Evolutionary conservation across 2,797 vertebrate genomes (phyloP), one percentile per base, ranked within the genome.

Genomic region (Oryzias dopingdopingensis): DNA sequence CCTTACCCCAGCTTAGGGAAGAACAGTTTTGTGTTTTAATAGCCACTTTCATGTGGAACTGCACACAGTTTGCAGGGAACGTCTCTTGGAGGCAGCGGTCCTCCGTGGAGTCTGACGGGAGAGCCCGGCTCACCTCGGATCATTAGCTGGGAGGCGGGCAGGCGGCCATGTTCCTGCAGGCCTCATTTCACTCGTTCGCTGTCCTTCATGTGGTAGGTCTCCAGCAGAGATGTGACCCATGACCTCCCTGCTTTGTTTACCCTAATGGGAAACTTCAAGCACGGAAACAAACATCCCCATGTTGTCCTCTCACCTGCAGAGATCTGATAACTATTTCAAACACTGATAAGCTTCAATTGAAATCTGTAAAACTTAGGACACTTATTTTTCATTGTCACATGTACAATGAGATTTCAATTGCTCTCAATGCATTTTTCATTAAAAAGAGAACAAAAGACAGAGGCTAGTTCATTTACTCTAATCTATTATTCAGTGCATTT

Each of bases 51-150:
- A 45, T n/a, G 22, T 59, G 52, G 45, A 53, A 32, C 5, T 13
- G 4, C 6, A 6, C n/a, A 22, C n/a, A 7, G 17, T 29, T 32
- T 43, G 42, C 37, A 14, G 37, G 18, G 10, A 20, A 2, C 20
- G 6, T 58, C 60, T 70, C 56, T 58, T 48, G 0, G 14, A 59
- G 49, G 61, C 65, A 12, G 22, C 4, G 5, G 40, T 43, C 49
- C 59, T 8, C 54, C 10, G 58, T 48, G 65, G 65, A 63, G 59
- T 26, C 47, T 10, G 45, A 56, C 64, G 41, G 6, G 1, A 17
- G 74, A 56, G 59, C 45, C 57, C 56, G 71, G 73, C 66, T 64
- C 70, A 77, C 76, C 75, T 76, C 62, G 65, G 46, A 49, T 1
- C 58, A 37, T 62, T 66, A 52, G 68, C 67, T 44, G 60, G 56